These are phyloP conservation scores for Anguilla anguilla DNA, from an alignment of 2,797 vertebrate genomes.

Conservation along the genomic window DNA sequence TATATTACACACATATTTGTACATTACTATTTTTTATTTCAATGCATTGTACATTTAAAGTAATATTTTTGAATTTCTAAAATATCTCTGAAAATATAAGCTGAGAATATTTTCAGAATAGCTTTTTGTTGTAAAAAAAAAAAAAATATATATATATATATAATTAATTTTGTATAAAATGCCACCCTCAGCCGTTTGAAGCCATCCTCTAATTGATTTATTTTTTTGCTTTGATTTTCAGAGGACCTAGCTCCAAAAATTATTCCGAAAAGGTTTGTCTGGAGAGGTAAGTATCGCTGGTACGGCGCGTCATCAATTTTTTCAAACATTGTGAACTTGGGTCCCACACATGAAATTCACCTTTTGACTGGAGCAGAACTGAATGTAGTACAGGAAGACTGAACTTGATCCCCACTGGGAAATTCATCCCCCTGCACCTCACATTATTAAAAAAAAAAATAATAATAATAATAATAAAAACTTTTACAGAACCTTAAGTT, in stretches of 20 bases:
- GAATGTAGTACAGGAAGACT: no score
- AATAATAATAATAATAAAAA: neutral
- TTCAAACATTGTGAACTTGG: neutral
- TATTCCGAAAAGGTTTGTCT: constrained; percentile 33
- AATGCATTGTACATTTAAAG: no score
- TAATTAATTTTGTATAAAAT: neutral
- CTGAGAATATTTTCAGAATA: no score
- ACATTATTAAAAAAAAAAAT: neutral
- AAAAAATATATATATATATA: no score
- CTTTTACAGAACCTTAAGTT: neutral
- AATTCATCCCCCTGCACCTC: no score
- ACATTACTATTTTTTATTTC: no score
- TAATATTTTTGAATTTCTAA: no score
- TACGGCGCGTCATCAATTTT: constrained; percentile 35
- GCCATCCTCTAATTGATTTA: neutral
- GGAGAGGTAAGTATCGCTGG: constrained; percentile 38
- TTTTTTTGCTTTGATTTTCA: constrained; percentile 41
- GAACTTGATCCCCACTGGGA: no score
- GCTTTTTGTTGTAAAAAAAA: no score
- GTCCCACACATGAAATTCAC: neutral
- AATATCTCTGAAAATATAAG: no score
- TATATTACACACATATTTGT: no score
- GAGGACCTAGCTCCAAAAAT: constrained; percentile 53
- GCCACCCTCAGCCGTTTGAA: neutral
- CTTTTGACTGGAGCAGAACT: neutral